These are phyloP conservation scores for Entosphenus tridentatus DNA, from an alignment of 2,113 vertebrate species.

Conservation along the genomic window DNA sequence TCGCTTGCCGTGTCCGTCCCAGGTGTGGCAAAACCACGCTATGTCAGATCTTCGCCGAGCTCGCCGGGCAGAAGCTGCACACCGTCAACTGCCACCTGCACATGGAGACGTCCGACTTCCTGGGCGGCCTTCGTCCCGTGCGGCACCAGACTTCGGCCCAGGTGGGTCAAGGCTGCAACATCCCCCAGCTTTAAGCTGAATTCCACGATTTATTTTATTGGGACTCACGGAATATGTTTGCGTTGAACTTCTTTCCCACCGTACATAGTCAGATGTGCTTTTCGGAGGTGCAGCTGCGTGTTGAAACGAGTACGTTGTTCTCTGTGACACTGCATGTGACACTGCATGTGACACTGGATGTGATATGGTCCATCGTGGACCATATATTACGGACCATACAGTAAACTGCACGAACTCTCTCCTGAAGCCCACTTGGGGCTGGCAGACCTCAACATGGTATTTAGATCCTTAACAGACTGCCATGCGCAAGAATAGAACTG, in stretches of 20 bases:
- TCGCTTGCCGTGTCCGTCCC: conserved; percentile 9
- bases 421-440: too few relatives aligned
- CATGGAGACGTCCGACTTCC: conserved; percentile 88
- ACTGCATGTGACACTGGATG: too few relatives aligned
- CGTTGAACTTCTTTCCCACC: not conserved
- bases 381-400: too few relatives aligned
- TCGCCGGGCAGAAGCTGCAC: conserved; percentile 42
- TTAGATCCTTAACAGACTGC: too few relatives aligned
- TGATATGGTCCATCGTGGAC: too few relatives aligned
- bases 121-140: conserved; percentile 61
- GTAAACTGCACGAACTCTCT: too few relatives aligned
- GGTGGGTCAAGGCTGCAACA: conserved; percentile 17
- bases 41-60: conserved; percentile 69
- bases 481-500: too few relatives aligned
- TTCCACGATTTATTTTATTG: not conserved
- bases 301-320: too few relatives aligned
- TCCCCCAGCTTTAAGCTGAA: not conserved
- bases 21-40: conserved; percentile 94
- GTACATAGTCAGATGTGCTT: too few relatives aligned
- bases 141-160: conserved; percentile 34
- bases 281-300: too few relatives aligned
- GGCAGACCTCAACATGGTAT: too few relatives aligned
- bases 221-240: not conserved
- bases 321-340: too few relatives aligned
- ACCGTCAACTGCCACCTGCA: conserved; percentile 78